A percentile compares a stretch with the other conserved stretches of the same genome.
Conservation (phyloP, 2,113 vertebrate genomes). For the Pterophyllum scalare region DNA sequence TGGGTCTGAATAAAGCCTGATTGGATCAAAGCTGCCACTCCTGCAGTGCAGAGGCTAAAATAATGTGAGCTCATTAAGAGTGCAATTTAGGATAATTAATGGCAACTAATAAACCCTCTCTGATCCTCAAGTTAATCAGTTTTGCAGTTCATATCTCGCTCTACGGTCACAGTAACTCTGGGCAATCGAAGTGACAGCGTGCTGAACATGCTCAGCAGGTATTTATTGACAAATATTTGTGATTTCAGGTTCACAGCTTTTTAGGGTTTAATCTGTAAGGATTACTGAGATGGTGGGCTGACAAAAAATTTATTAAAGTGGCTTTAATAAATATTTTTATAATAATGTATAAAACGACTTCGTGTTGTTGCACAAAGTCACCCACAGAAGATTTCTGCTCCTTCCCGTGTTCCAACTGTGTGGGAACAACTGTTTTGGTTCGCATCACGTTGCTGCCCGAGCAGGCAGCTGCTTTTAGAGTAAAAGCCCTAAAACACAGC, state of each 20-base stretch:
- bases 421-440: not conserved
- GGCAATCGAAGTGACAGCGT: not conserved
- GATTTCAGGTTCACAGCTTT: not conserved
- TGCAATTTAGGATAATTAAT: conserved; percentile 26
- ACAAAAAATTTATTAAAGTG: not conserved
- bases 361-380: not conserved
- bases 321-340: not conserved
- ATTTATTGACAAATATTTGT: not conserved
- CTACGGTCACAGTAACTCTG: not conserved
- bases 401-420: not conserved
- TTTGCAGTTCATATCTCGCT: not conserved
- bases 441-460: not conserved
- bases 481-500: not conserved
- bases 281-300: not conserved
- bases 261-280: not conserved
- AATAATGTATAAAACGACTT: not conserved
- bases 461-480: not conserved
- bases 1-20: not conserved
- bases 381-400: not conserved
- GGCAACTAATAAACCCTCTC: not conserved
- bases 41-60: not conserved
- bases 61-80: conserved; percentile 8
- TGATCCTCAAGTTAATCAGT: not conserved
- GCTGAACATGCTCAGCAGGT: not conserved
- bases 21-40: not conserved